A percentile compares a stretch with the other conserved stretches of the same genome.
These are phyloP conservation scores for Knipowitschia caucasica DNA, from an alignment of 2,797 vertebrate species.

Conservation along the genomic window DNA sequence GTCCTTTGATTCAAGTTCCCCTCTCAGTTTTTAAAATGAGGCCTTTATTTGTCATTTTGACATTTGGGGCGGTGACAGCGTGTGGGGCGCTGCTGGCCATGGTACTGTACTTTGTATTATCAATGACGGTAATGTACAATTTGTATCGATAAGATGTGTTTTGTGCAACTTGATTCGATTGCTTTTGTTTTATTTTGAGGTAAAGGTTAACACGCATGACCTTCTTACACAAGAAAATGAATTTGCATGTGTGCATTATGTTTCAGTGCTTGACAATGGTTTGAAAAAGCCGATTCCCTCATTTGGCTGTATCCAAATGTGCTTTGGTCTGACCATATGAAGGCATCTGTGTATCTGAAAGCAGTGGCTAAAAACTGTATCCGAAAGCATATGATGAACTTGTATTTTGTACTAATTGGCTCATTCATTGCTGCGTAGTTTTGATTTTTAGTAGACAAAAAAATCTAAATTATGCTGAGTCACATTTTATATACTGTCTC, in stretches of 20 bases:
- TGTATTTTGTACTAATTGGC: neutral
- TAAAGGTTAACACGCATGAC: no score
- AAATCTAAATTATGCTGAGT: no score
- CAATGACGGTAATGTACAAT: conserved; percentile 58
- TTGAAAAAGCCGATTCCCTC: no score
- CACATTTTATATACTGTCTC: no score
- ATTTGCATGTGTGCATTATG: no score
- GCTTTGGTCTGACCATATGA: neutral
- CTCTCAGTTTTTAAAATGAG: conserved; percentile 43
- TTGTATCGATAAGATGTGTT: neutral
- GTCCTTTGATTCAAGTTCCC: neutral
- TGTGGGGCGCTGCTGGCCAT: conserved; percentile 45
- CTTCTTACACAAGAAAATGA: no score
- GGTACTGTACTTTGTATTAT: conserved; percentile 56
- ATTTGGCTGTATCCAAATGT: no score
- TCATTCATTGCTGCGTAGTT: no score
- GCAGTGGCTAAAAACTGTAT: neutral
- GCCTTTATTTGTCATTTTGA: conserved; percentile 37
- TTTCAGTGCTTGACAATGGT: no score
- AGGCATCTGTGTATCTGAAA: neutral
- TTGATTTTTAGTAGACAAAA: no score
- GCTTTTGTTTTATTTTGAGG: neutral
- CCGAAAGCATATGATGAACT: neutral
- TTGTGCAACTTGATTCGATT: neutral
- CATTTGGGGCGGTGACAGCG: conserved; percentile 40